Percentiles rank a stretch among this genome's conserved stretches.
Conservation (phyloP, 2,797 vertebrate species). For the Carapus acus region DNA sequence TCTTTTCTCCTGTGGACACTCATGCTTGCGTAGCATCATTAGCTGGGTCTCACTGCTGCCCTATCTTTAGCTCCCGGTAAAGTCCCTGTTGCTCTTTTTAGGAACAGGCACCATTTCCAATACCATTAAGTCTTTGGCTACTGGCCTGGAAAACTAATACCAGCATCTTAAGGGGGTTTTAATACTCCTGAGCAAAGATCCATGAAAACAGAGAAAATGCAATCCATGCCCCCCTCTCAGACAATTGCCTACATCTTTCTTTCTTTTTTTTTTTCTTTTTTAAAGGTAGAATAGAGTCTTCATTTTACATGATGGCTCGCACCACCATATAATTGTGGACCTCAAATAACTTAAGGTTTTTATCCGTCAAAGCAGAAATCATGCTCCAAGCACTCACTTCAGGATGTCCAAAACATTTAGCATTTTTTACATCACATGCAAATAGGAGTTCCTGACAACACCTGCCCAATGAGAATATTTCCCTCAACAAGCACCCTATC, state of each 20-base stretch:
- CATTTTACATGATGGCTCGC: background rate
- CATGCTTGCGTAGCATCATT: constrained; percentile 66
- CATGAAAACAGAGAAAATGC: constrained; percentile 55
- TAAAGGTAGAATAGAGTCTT: too few species aligned
- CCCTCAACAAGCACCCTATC: too few species aligned
- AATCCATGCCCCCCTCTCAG: constrained; percentile 44
- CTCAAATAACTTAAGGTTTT: too few species aligned
- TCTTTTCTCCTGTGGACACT: constrained; percentile 52
- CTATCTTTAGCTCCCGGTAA: constrained; percentile 55
- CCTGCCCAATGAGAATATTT: too few species aligned
- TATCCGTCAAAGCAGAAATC: too few species aligned
- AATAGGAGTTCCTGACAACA: too few species aligned
- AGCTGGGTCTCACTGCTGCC: constrained; percentile 62
- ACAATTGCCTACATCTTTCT: constrained; percentile 28
- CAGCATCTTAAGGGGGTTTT: constrained; percentile 61
- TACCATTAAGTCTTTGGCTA: constrained; percentile 59
- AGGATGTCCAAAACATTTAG: too few species aligned
- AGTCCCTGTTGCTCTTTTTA: constrained; percentile 69
- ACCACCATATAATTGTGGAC: too few species aligned
- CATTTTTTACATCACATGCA: too few species aligned
- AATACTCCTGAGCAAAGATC: constrained; percentile 70
- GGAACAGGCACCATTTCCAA: constrained; percentile 58
- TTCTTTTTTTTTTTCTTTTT: too few species aligned
- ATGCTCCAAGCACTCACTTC: too few species aligned
- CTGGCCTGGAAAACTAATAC: constrained; percentile 67